Base-by-base conservation (phyloP, 2,113 vertebrate genomes). In the Cyanocitta stelleri region DNA sequence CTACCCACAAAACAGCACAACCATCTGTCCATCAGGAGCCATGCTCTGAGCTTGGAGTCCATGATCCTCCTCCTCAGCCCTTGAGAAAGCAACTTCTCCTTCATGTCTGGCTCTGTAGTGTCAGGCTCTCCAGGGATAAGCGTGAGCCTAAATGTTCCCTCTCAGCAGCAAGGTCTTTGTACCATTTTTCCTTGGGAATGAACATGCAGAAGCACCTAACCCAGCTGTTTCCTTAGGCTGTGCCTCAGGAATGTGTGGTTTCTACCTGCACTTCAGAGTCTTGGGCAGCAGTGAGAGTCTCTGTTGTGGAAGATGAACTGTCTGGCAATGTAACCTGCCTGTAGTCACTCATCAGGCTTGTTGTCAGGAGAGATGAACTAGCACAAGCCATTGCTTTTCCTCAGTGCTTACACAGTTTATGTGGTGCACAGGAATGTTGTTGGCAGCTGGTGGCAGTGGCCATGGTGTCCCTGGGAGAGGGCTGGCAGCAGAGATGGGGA, bases 311-410 rank as follows among this genome's bases (percentile, higher is more conserved):
- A 74, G 29, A 49, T 33, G 30, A 13, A 19, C 44, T 68, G 85
- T 37, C 63, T 0, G 0, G 49, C 67, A 17, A 3, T 9, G 11
- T 23, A 55, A 19, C 0, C 1, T 13, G 26, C 35, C 75, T 44
- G 6, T 48, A 56, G 82, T 84, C 56, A 56, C 49, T n/a, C 46
- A 11, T 8, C 43, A 17, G 49, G 17, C 44, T 81, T 52, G 41
- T 32, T 74, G 44, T 73, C 76, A 73, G 81, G 74, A 77, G 71
- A 43, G 23, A 21, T 33, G 35, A 54, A 30, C 33, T 27, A 22
- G 9, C 23, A 51, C 22, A 48, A 44, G 32, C 32, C 52, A 7
- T 39, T 20, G 4, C 46, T 62, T 49, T 73, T 26, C 37, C 56
- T 37, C 5, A 3, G 22, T 44, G 58, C 46, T n/a, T 5, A 12